Base-by-base conservation (phyloP, 2,888 invertebrate genomes). In the Cantharis rustica region DNA sequence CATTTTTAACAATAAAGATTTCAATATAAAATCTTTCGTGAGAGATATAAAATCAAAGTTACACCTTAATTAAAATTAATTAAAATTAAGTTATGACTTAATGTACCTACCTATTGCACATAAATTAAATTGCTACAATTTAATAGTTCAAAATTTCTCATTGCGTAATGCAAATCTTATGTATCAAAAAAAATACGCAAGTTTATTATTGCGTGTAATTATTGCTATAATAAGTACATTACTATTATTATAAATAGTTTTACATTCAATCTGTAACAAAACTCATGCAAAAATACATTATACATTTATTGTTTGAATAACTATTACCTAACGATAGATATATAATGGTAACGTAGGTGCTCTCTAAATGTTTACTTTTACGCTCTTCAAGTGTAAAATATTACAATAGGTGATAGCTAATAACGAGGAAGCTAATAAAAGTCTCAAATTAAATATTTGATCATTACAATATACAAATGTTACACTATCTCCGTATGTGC, bases 371-470 rank as follows among this genome's bases (percentile, higher is more conserved):
- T 66, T 66, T 66, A 20, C 23, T 66, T 66, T 66, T 17, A 20
- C 63, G 10, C 13, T 17, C 61, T 17, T 66, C 64, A 68, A 62
- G 68, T 68, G 73, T 73, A 69, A 47, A 47, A 47, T 47, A 47
- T n/a, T 4, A 72, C 68, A 68, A 71, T 16, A 9, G 63, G 64
- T 64, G 26, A 27, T 27, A 27, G 26, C 26, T 11, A 27, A 27
- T 27, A 71, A 64, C 62, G 13, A 73, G 27, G 69, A 27, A 62
- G 68, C 68, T 68, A 16, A 17, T 16, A 20, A 20, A 64, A 23
- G 13, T 23, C 61, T 69, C 73, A 16, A 69, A 62, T 62, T 62
- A 73, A 73, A 73, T 63, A 68, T 72, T 72, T 72, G 66, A 61
- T 26, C n/a, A 73, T 68, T 73, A 61, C 69, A 73, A 69, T 16